Base-by-base conservation (phyloP, 2,113 vertebrate species). In the Gila orcuttii region DNA sequence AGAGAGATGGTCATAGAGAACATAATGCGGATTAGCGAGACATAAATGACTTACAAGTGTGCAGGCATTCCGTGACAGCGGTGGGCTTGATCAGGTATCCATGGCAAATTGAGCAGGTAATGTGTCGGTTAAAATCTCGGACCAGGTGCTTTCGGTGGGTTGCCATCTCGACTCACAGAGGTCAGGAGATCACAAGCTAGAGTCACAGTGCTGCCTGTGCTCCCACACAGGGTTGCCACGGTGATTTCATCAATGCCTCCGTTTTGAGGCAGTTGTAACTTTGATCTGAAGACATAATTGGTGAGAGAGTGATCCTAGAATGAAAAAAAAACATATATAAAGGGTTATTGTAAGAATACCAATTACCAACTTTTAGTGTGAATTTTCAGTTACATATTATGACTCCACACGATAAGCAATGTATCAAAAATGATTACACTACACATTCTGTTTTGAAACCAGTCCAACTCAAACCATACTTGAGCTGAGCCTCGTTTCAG, bases 31-130 rank as follows among this genome's bases (percentile, higher is more conserved):
- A 64, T 11, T 7, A 28, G 59, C 28, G 42, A 59, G 55, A 45
- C 13, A 50, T 4, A n/a, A 10, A 50, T 50, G 15, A 96, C 96
- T 96, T 92, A 97, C 96, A 97, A 25, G 96, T 97, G 86, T 97
- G 96, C 87, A 97, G 96, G 91, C 96, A 97, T 95, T 97, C 96
- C 0, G 96, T 97, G 81, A 97, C 96, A 17, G 96, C 96, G 1
- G 96, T 97, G 78, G 96, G 96, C 92, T 97, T 97, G 93, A 97
- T 97, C 83, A 97, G 94, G 90, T 97, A 97, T 39, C 96, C 96
- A 93, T 96, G 96, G 83, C 96, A 97, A 90, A 97, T 95, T 68
- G 96, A 96, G 93, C 96, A 97, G 88, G 96, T 97, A 92, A 97
- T 96, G 82, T 96, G 93, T 66, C 96, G 95, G 90, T 97, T 97